Base-by-base conservation (phyloP, 2,888 invertebrate genomes). In the Netelia inedita region DNA sequence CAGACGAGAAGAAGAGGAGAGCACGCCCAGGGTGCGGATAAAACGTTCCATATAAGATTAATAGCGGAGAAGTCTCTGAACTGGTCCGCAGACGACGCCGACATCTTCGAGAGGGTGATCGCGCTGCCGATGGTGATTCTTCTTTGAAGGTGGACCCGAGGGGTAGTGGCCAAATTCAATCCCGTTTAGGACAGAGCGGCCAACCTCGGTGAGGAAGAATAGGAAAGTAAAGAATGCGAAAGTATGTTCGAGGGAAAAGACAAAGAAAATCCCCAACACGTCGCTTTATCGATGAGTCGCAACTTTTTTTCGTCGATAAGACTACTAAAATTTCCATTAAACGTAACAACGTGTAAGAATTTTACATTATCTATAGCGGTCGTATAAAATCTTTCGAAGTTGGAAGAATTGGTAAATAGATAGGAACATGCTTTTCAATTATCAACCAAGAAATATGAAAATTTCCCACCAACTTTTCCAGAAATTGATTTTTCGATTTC, bases 1-100 rank as follows among this genome's bases (percentile, higher is more conserved):
- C 79, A 53, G 79, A 66, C 57, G 65, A 66, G 21, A 50, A 57
- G 71, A 82, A 69, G 66, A 41, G 23, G 79, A 73, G 83, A 78
- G 78, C 65, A 80, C 79, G 80, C 79, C 72, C 87, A 80, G 82
- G 89, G 85, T 86, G 88, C 88, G 93, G 92, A 93, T 93, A 93
- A 93, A 93, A 89, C 92, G 93, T 90, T 91, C 93, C 93, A 93
- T 93, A 93, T 92, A 93, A 93, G 93, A 94, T 94, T 94, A 93
- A 94, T 93, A 93, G 93, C 90, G 88, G 90, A 91, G 89, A 91
- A 59, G 57, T 89, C 89, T 88, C 89, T 90, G 89, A 88, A 88
- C 80, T 76, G 83, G 78, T 83, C 78, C 69, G 79, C 82, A 82
- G 87, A 86, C 83, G 82, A 71, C 50, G 81, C 71, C 72, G 71